These are phyloP conservation scores for Atethmia centrago DNA, from an alignment of 2,888 invertebrate species.

Conservation along the genomic window DNA sequence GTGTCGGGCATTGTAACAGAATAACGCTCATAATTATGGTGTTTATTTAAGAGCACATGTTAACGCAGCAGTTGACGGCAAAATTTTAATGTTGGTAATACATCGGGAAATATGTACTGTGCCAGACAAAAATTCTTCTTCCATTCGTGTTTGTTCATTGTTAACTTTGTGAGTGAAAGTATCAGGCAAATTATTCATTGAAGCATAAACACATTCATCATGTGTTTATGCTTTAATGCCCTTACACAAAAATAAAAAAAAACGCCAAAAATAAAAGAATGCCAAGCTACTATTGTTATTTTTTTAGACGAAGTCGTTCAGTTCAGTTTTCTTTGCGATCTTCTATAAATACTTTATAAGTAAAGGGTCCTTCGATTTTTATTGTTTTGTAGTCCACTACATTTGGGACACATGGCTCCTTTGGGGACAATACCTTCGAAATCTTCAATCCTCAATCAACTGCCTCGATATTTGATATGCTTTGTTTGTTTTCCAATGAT, in stretches of 20 bases:
- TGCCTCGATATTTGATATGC: conserved; percentile 30
- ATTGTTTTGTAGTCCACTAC: conserved; percentile 49
- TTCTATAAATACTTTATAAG: conserved; percentile 34
- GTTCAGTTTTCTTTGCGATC: conserved; percentile 19
- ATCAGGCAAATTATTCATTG: too few relatives aligned
- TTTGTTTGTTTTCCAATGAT: conserved; percentile 40
- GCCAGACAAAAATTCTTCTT: neutral
- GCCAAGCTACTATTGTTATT: neutral
- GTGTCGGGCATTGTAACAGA: neutral
- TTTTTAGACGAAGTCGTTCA: neutral
- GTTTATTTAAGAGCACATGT: neutral
- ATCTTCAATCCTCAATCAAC: conserved; percentile 51
- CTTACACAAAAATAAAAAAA: neutral
- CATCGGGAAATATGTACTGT: neutral
- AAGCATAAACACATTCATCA: too few relatives aligned
- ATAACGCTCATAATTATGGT: neutral
- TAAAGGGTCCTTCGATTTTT: conserved; percentile 31
- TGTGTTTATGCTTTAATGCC: neutral
- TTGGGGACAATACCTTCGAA: conserved; percentile 43
- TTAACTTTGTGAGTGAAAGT: neutral
- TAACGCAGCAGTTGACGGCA: neutral
- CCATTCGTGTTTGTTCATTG: neutral
- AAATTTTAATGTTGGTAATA: neutral
- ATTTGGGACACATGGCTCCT: conserved; percentile 47
- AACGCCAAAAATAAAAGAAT: neutral